Percentiles rank a stretch among this genome's conserved stretches.
phyloP scores from a whole-genome alignment of 1,140 invertebrate genomes.

The Rhagoletis pomonella region DNA sequence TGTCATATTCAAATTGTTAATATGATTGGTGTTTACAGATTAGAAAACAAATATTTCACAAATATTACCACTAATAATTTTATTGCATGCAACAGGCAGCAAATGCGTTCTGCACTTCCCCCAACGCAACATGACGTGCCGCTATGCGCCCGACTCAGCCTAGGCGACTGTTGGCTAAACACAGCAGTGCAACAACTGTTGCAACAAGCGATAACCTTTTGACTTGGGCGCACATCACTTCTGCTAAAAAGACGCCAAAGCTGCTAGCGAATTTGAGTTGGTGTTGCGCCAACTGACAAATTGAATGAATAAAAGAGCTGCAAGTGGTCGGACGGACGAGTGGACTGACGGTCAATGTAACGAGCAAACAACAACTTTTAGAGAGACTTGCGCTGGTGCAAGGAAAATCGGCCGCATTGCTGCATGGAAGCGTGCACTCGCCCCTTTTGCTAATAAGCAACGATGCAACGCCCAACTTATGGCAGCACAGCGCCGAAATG shows the following conservation, averaged over 20 bases:
- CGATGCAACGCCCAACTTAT: constrained; percentile 11
- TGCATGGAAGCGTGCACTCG: background rate
- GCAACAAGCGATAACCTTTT: constrained; percentile 70
- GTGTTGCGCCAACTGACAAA: constrained; percentile 68
- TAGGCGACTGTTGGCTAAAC: constrained; percentile 56
- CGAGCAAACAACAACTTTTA: background rate
- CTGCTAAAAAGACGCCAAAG: constrained; percentile 46
- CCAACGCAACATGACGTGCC: constrained; percentile 38
- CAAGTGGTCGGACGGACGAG: constrained; percentile 66
- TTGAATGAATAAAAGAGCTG: constrained; percentile 75
- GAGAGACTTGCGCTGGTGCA: background rate
- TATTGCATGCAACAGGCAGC: constrained; percentile 52
- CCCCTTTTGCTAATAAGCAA: constrained; percentile 50
- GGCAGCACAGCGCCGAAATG: background rate
- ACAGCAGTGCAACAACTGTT: constrained; percentile 55
- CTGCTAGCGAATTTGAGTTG: constrained; percentile 48
- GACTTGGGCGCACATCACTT: constrained; percentile 62
- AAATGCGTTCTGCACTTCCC: background rate
- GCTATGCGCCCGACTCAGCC: constrained; percentile 38
- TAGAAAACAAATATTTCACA: constrained; percentile 74
- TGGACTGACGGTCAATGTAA: constrained; percentile 25
- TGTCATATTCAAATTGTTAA: constrained; percentile 74
- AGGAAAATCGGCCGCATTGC: background rate
- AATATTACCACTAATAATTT: constrained; percentile 74
- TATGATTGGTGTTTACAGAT: constrained; percentile 75